These are phyloP conservation scores for Meloidogyne hapla DNA, from an alignment of 1,140 invertebrate species.

Conservation along the genomic window DNA sequence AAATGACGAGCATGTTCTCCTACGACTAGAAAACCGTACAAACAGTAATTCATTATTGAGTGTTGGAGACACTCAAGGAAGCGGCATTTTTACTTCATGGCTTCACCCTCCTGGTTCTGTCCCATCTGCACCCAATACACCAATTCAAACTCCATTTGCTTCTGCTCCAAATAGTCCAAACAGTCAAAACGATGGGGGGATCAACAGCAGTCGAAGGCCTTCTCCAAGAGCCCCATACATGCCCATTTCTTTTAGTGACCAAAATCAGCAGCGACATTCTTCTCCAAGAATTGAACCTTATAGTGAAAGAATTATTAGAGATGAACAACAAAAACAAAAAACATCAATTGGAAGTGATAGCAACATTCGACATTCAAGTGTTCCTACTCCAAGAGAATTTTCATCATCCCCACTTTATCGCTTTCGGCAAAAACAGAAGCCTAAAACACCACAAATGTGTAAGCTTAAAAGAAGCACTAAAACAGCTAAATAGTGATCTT, in stretches of 20 bases:
- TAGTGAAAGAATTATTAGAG: slow-evolving; percentile 1
- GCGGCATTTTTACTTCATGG: not conserved
- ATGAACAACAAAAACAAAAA: not conserved
- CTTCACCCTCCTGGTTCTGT: slow-evolving; percentile 5
- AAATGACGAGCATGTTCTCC: not conserved
- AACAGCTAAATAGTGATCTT: not conserved
- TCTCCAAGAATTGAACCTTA: not conserved
- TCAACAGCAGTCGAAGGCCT: not conserved
- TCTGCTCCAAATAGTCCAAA: slow-evolving; percentile 9
- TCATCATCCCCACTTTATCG: slow-evolving; percentile 26
- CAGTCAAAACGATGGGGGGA: not conserved
- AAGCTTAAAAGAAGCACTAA: not conserved
- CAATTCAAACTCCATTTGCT: not conserved
- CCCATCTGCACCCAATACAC: not conserved
- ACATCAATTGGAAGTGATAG: not conserved
- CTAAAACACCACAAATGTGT: slow-evolving; percentile 36
- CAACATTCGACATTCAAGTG: not conserved
- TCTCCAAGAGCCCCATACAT: not conserved
- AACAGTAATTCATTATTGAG: not conserved
- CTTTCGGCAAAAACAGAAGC: slow-evolving; percentile 23
- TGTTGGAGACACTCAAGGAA: not conserved
- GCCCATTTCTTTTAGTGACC: not conserved
- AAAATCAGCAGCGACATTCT: not conserved
- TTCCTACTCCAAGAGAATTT: slow-evolving; percentile 17
- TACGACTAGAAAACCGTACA: not conserved